phyloP scores from a whole-genome alignment of 2,888 invertebrate species.

The Oegoconia quadripuncta region DNA sequence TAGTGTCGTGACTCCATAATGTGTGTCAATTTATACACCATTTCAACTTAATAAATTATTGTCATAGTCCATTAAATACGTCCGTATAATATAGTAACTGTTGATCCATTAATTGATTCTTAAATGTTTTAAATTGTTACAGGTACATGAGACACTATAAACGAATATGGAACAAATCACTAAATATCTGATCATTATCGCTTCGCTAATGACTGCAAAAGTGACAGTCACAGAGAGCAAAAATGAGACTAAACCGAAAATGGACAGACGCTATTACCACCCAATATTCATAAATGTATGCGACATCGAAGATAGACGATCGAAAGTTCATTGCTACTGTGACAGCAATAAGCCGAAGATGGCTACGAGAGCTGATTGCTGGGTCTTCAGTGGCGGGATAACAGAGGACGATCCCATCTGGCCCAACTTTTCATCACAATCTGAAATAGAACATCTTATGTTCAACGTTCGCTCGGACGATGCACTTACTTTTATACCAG shows the following conservation, averaged over 20 bases:
- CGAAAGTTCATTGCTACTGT: slow-evolving; percentile 73
- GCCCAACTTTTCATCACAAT: slow-evolving; percentile 86
- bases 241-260: slow-evolving; percentile 55
- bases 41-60: slow-evolving; percentile 3
- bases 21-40: background rate
- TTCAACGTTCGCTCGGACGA: slow-evolving; percentile 86
- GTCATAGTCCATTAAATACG: background rate
- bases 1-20: slow-evolving; percentile 28
- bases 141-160: slow-evolving; percentile 11
- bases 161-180: slow-evolving; percentile 58
- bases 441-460: slow-evolving; percentile 82
- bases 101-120: background rate
- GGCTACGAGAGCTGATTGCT: slow-evolving; percentile 86
- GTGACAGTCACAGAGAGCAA: slow-evolving; percentile 62
- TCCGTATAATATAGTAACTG: too few relatives aligned
- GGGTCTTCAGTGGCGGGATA: slow-evolving; percentile 82
- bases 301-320: slow-evolving; percentile 63
- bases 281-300: slow-evolving; percentile 68
- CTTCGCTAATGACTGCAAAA: slow-evolving; percentile 63
- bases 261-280: slow-evolving; percentile 55
- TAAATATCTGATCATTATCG: slow-evolving; percentile 61
- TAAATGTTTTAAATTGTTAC: slow-evolving; percentile 22
- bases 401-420: slow-evolving; percentile 84
- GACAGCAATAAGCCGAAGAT: slow-evolving; percentile 64
- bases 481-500: slow-evolving; percentile 84